Evolutionary conservation across 2,888 invertebrate species (phyloP).

Genomic region (Idaea straminata): DNA sequence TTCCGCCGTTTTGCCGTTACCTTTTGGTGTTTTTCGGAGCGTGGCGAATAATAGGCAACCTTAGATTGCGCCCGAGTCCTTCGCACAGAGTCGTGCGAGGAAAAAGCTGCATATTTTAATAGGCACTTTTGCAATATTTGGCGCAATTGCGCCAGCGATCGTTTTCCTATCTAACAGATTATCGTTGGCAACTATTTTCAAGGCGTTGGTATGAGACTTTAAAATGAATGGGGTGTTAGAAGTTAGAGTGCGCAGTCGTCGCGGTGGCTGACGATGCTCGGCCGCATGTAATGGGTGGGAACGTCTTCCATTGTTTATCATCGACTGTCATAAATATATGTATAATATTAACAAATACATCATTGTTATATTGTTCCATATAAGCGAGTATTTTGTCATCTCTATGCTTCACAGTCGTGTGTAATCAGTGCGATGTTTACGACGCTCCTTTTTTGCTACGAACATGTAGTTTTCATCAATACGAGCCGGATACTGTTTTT

Average conservation of each 20-base stretch:
- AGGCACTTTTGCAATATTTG: conserved; percentile 61
- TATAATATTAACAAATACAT: conserved; percentile 42
- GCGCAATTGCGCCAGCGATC: conserved; percentile 44
- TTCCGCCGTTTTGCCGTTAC: conserved; percentile 73
- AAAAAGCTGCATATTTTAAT: conserved; percentile 73
- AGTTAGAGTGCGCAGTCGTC: conserved; percentile 41
- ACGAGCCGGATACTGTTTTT: conserved; percentile 69
- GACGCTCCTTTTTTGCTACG: conserved; percentile 47
- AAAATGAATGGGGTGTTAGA: conserved; percentile 38
- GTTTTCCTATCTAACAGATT: conserved; percentile 50
- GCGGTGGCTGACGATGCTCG: conserved; percentile 49
- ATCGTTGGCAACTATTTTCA: conserved; percentile 49
- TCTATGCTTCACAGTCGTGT: not conserved
- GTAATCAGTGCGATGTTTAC: conserved; percentile 23
- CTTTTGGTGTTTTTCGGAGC: conserved; percentile 79
- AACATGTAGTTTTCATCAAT: conserved; percentile 49
- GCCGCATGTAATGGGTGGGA: conserved; percentile 49
- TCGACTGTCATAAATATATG: conserved; percentile 34
- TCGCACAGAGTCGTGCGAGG: conserved; percentile 64
- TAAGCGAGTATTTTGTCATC: conserved; percentile 1
- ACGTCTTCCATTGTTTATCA: conserved; percentile 55
- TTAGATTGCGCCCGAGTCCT: conserved; percentile 76
- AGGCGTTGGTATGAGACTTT: conserved; percentile 38
- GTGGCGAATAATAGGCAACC: conserved; percentile 78
- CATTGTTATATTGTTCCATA: conserved; percentile 37